Percentiles rank a stretch among this genome's conserved stretches.
Conservation (phyloP, 2,113 vertebrate species). For the Circaetus cinerascens region DNA sequence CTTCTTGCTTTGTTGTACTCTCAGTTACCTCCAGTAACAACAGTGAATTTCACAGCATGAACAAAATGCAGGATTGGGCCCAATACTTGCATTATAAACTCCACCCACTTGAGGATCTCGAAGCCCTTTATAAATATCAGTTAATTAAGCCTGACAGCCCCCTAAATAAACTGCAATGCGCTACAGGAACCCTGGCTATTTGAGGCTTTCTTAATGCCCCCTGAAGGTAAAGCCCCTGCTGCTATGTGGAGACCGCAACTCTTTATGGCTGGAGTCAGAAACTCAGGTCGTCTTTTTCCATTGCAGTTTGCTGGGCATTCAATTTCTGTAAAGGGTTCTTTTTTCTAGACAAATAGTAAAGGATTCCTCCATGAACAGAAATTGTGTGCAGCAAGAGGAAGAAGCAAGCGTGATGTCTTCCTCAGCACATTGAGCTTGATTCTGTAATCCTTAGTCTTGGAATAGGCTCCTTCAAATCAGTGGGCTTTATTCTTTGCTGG, state of each 20-base stretch:
- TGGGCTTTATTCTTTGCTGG: not conserved
- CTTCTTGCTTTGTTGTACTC: not conserved
- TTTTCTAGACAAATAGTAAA: not conserved
- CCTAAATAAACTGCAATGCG: slow-evolving; percentile 36
- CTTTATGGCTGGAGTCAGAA: slow-evolving; percentile 8
- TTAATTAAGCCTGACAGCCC: slow-evolving; percentile 62
- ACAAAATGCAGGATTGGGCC: not conserved
- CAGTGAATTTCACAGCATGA: not conserved
- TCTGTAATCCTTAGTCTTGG: not conserved
- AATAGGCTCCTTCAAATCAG: not conserved
- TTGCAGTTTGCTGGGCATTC: not conserved
- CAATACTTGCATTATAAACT: not conserved
- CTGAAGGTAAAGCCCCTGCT: not conserved
- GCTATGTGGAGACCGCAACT: not conserved
- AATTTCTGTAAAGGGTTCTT: slow-evolving; percentile 23
- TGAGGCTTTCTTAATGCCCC: slow-evolving; percentile 23
- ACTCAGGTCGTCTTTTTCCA: not conserved
- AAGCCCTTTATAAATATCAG: slow-evolving; percentile 58
- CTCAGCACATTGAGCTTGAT: not conserved
- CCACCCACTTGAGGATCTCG: slow-evolving; percentile 23
- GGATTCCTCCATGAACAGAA: slow-evolving; percentile 15
- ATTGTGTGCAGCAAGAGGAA: not conserved
- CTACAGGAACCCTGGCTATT: slow-evolving; percentile 1
- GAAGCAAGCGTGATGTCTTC: not conserved
- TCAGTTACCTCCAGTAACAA: not conserved